Base-by-base conservation (phyloP, 2,113 vertebrate genomes). In the Phycodurus eques region DNA sequence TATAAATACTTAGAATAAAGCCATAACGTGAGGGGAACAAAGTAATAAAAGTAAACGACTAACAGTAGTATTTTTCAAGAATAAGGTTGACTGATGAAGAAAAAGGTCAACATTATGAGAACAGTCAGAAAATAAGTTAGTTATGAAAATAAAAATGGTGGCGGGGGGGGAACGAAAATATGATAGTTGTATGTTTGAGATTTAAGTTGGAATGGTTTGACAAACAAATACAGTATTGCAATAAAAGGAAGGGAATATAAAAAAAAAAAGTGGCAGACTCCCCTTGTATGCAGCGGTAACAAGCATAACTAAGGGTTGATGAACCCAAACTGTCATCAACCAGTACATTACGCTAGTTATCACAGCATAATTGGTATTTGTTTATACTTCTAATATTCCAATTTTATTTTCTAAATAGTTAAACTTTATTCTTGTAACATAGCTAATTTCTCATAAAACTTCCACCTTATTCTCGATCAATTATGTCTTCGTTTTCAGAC, bases 401-500 rank as follows among this genome's bases (percentile, higher is more conserved):
- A 13, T n/a, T 56, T 56, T 56, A 56, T 22, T 56, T n/a, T 31
- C 11, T 31, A 22, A 59, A 12, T 13, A 57, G n/a, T 27, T 57
- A 0, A 12, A 57, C 11, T 27, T 57, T 12, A 57, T 27, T 57
- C n/a, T 27, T 78, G 35, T 39, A 39, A 39, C 6, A 6, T 39
- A 39, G 35, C 35, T 39, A 3, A 39, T 39, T 39, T 39, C 35
- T 39, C 35, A 6, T 39, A 39, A 39, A 39, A 39, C 35, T 67
- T 76, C 78, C 81, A 75, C 71, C 39, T 64, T 43, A 43, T 43
- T 20, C 33, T 64, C 20, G 1, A 64, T 11, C 20, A n/a, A 14
- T 27, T 35, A 15, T 31, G 60, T 31, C 31, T 56, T 56, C 20
- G 10, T 22, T 56, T 56, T 56, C 17, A 0, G 17, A 53, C 53